Conservation (phyloP, 2,113 vertebrate species). For the Eonycteris spelaea region DNA sequence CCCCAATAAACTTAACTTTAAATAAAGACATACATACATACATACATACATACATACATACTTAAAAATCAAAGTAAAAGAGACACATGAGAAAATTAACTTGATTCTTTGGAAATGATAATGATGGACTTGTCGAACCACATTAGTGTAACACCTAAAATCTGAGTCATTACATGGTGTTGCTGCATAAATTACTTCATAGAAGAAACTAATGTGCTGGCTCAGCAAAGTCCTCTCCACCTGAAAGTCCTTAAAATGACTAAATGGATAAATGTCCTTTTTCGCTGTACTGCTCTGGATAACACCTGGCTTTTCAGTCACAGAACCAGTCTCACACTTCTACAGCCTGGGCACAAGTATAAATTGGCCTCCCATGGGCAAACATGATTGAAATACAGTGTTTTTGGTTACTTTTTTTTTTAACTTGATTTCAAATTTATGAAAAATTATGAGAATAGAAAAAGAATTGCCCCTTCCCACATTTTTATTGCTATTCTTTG, state of each 20-base stretch:
- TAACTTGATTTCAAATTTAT: neutral
- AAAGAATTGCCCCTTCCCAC: neutral
- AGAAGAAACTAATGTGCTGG: neutral
- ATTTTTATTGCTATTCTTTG: neutral
- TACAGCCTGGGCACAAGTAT: rapidly evolving
- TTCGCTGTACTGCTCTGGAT: neutral
- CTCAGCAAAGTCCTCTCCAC: neutral
- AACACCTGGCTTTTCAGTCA: too few relatives aligned
- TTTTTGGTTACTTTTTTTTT: neutral
- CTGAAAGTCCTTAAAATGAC: neutral
- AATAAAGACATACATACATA: too few relatives aligned
- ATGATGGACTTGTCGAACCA: neutral
- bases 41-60: too few relatives aligned
- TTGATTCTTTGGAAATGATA: neutral
- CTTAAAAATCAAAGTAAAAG: neutral
- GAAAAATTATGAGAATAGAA: neutral
- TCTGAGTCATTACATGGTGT: neutral
- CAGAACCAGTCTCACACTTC: neutral
- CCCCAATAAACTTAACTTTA: too few relatives aligned
- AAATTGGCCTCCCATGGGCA: too few relatives aligned
- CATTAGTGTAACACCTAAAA: neutral
- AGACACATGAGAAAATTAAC: neutral
- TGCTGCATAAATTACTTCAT: neutral
- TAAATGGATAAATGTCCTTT: neutral
- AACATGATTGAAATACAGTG: neutral